phyloP scores from a whole-genome alignment of 2,113 vertebrate genomes.

The Genyomyrus donnyi region DNA sequence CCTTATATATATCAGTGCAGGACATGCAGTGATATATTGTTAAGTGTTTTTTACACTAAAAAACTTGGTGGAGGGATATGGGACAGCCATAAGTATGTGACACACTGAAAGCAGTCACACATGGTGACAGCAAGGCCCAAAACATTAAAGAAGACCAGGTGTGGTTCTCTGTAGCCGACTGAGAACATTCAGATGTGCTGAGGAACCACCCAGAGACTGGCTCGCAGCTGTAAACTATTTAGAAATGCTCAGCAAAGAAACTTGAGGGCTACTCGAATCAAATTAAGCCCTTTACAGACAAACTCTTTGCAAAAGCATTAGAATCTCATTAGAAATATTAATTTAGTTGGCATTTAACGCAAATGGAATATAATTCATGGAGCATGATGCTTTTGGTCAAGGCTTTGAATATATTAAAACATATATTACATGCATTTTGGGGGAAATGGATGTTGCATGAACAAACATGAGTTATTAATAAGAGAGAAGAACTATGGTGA shows the following conservation, averaged over 20 bases:
- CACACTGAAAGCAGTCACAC: neutral
- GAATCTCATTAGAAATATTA: neutral
- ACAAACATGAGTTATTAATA: neutral
- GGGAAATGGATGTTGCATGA: neutral
- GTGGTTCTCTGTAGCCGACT: neutral
- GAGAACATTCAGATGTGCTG: neutral
- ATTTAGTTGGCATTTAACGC: neutral
- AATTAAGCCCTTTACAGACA: neutral
- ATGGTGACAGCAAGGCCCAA: neutral
- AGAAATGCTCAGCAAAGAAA: neutral
- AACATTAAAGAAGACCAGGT: neutral
- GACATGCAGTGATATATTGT: too few species aligned
- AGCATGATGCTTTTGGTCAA: neutral
- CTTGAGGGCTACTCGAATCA: neutral
- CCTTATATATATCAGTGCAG: neutral
- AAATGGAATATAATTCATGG: neutral
- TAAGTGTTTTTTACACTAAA: neutral
- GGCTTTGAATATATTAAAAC: neutral
- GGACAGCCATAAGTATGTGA: neutral
- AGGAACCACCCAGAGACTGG: neutral
- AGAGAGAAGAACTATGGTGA: neutral
- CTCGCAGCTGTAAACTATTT: neutral
- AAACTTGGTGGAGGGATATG: neutral
- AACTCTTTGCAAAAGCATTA: neutral
- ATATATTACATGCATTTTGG: neutral